phyloP scores from a whole-genome alignment of 2,888 invertebrate genomes.

The Heliconius sara region DNA sequence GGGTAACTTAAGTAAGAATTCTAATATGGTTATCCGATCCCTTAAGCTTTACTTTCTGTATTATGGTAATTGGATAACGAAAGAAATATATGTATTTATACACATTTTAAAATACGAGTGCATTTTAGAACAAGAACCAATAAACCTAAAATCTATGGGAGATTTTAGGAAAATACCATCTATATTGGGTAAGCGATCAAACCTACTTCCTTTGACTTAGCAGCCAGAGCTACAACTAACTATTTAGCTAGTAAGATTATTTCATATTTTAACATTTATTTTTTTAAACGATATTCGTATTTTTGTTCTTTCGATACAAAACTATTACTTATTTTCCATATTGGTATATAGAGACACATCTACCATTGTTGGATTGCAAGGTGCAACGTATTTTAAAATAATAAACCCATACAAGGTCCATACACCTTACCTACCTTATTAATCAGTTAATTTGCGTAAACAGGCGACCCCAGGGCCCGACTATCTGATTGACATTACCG shows the following conservation, averaged over 20 bases:
- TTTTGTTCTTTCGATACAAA: too few relatives aligned
- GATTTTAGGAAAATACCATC: not conserved
- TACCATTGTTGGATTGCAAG: too few relatives aligned
- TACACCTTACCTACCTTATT: slow-evolving; percentile 25
- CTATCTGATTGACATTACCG: slow-evolving; percentile 46
- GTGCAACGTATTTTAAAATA: too few relatives aligned
- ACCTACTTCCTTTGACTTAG: not conserved
- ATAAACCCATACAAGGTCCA: not conserved
- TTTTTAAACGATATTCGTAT: not conserved
- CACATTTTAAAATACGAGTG: not conserved
- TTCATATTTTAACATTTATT: too few relatives aligned
- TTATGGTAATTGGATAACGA: not conserved
- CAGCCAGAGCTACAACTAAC: not conserved
- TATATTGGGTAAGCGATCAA: not conserved
- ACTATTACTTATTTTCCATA: too few relatives aligned
- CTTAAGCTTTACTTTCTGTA: not conserved
- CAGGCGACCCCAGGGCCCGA: slow-evolving; percentile 37
- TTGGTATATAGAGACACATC: too few relatives aligned
- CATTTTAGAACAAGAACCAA: not conserved
- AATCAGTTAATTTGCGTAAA: slow-evolving; percentile 37
- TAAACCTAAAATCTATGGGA: too few relatives aligned
- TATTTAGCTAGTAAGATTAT: too few relatives aligned
- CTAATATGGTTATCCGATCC: not conserved
- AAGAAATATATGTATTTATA: not conserved
- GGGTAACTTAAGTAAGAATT: not conserved